Evolutionary conservation across 1,140 invertebrate species (phyloP).

Genomic region (Phenacoccus solenopsis): DNA sequence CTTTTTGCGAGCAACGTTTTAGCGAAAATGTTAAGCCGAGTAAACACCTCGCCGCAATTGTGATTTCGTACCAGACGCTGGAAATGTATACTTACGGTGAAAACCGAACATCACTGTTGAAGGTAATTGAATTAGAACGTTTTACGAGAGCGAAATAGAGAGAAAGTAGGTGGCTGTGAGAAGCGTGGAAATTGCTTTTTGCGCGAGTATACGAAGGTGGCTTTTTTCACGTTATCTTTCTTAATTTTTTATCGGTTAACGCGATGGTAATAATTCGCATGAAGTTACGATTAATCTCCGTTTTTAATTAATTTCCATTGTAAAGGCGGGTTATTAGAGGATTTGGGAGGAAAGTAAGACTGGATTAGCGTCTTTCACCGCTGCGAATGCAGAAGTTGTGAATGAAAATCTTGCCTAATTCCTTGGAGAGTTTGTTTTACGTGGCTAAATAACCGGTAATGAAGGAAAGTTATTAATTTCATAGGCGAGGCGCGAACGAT

Average conservation of each 20-base stretch:
- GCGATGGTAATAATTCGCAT: not conserved
- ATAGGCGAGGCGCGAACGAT: not conserved
- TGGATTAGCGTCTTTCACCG: not conserved
- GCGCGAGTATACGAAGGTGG: too few relatives aligned
- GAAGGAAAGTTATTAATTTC: not conserved
- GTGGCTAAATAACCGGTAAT: not conserved
- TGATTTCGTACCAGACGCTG: too few relatives aligned
- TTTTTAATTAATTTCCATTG: not conserved
- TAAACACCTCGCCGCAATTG: too few relatives aligned
- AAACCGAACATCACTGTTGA: too few relatives aligned
- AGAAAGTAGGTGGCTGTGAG: too few relatives aligned
- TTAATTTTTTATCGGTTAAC: not conserved
- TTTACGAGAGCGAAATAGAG: too few relatives aligned
- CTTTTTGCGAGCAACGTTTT: too few relatives aligned
- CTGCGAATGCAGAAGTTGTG: not conserved
- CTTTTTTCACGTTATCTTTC: too few relatives aligned
- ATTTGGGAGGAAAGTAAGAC: not conserved
- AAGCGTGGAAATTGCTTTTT: too few relatives aligned
- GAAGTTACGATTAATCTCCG: not conserved
- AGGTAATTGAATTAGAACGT: too few relatives aligned
- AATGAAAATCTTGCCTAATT: slow-evolving; percentile 2
- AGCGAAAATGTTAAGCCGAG: too few relatives aligned
- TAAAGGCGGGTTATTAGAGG: not conserved
- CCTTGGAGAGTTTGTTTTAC: slow-evolving; percentile 1
- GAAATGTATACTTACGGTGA: too few relatives aligned